Base-by-base conservation (phyloP, 2,888 invertebrate genomes). In the Epsilonema sp. region DNA sequence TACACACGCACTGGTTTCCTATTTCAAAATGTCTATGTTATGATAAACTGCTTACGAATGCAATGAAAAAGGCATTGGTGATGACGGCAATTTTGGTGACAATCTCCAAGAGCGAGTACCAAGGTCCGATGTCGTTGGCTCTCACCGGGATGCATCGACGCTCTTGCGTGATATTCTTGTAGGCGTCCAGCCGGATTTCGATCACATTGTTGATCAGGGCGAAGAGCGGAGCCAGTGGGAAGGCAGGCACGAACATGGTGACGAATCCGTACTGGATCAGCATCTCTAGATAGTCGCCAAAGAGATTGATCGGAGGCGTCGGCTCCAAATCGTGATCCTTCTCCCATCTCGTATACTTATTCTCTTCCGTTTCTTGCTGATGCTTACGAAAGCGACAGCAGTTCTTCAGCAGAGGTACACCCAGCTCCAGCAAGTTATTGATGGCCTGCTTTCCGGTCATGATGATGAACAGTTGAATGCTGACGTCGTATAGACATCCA, bases 221-320 rank as follows among this genome's bases (percentile, higher is more conserved):
- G 71, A 89, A 92, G 19, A 47, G 37, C 0, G 90, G 90, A 0
- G 89, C 90, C 43, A 92, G 70, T 0, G 92, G 90, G 71, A 92
- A 90, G 2, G 90, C 90, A 39, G 87, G 82, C 53, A 89, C 90
- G 69, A 92, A 92, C 56, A 92, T 82, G 3, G 89, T 89, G 36
- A 89, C 82, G 72, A 90, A 90, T 0, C 90, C 90, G 70, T 86
- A 92, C 67, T 92, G 90, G 37, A 89, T 70, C 44, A 86, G 82
- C 87, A 90, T 90, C 75, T 90, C 90, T 53, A 90, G 73, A 69
- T 90, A 90, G 70, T 90, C 90, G 0, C 83, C 82, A 68, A 89
- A 90, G 45, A 90, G 71, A 21, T 22, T 20, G 22, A 82, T 75
- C 37, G 80, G 76, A 2, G 84, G 84, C 73, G 82, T 83, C 55